phyloP scores from a whole-genome alignment of 2,888 invertebrate genomes.

The Xestia sexstrigata region DNA sequence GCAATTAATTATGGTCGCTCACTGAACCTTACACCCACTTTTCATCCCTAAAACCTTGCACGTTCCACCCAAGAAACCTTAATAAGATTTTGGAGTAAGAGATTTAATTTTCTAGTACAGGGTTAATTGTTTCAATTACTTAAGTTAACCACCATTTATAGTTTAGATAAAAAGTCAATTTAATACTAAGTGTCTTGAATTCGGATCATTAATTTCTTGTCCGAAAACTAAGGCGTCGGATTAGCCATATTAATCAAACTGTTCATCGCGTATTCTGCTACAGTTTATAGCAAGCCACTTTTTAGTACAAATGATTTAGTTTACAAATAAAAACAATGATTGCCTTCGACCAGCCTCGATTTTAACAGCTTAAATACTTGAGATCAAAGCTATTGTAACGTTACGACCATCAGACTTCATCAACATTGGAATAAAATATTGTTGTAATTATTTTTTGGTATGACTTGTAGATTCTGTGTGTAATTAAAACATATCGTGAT shows the following conservation, averaged over 20 bases:
- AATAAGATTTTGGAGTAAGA: slow-evolving; percentile 19
- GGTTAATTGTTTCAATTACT: slow-evolving; percentile 30
- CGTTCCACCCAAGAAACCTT: background rate
- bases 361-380: slow-evolving; percentile 61
- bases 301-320: background rate
- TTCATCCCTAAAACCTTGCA: slow-evolving; percentile 3
- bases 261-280: background rate
- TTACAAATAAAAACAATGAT: slow-evolving; percentile 44
- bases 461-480: background rate
- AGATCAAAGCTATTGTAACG: slow-evolving; percentile 55
- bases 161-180: slow-evolving; percentile 21
- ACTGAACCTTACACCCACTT: slow-evolving; percentile 37
- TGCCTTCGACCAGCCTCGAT: slow-evolving; percentile 62
- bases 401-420: slow-evolving; percentile 51
- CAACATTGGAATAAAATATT: slow-evolving; percentile 23
- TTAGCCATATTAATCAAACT: slow-evolving; percentile 2
- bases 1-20: slow-evolving; percentile 45
- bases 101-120: slow-evolving; percentile 18
- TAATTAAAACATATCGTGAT: background rate
- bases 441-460: slow-evolving; percentile 9
- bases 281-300: background rate
- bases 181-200: slow-evolving; percentile 1
- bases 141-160: background rate
- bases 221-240: background rate
- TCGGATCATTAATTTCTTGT: slow-evolving; percentile 30